Evolutionary conservation across 2,797 vertebrate genomes (phyloP).

Genomic region (Miichthys miiuy): DNA sequence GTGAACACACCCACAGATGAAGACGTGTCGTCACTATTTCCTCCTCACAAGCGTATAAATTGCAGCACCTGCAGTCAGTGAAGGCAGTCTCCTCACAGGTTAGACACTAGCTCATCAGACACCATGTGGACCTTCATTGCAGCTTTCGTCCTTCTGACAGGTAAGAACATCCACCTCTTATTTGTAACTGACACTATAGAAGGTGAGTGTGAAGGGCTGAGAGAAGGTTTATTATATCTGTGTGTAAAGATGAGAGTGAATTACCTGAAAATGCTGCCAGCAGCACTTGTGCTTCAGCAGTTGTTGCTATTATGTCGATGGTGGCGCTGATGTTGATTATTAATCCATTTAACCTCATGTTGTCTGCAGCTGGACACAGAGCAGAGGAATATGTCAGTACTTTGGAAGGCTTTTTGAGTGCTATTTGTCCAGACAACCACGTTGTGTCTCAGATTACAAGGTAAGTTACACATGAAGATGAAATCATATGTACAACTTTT

Average conservation of each 20-base stretch:
- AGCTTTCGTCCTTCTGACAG: neutral
- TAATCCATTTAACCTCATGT: neutral
- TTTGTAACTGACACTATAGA: neutral
- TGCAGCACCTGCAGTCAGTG: neutral
- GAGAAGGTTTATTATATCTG: neutral
- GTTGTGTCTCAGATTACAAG: constrained; percentile 15
- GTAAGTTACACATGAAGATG: neutral
- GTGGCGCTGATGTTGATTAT: neutral
- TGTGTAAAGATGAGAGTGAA: neutral
- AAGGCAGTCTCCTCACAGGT: neutral
- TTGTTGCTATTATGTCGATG: neutral
- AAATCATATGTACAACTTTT: neutral
- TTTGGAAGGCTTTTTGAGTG: neutral
- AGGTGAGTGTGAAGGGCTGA: neutral
- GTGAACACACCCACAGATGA: neutral
- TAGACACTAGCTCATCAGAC: neutral
- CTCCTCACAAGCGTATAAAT: constrained; percentile 6
- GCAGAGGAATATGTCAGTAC: neutral
- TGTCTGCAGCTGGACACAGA: constrained; percentile 17
- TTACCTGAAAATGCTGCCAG: neutral
- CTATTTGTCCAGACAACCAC: neutral
- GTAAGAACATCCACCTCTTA: neutral
- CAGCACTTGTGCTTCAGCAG: neutral
- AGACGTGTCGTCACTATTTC: neutral
- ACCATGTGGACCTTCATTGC: constrained; percentile 7